Conservation (phyloP, 2,888 invertebrate species). For the Melieria omissa region DNA sequence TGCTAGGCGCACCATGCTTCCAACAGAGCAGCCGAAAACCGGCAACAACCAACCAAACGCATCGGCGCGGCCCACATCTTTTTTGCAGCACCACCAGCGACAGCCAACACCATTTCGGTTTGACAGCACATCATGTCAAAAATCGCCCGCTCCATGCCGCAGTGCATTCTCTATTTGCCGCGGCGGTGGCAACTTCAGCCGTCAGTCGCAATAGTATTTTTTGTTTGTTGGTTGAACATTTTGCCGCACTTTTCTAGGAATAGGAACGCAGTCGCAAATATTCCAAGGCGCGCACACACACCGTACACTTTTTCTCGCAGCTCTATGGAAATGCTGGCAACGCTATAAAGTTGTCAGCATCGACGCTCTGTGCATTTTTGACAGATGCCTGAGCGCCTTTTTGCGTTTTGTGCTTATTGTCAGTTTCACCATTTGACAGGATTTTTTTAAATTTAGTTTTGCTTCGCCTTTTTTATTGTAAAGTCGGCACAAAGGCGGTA, state of each 20-base stretch:
- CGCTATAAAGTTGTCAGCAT: conserved; percentile 48
- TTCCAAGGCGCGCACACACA: no score
- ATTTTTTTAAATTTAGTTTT: not conserved
- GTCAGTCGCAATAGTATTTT: no score
- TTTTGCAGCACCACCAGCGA: conserved; percentile 33
- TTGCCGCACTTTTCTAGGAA: no score
- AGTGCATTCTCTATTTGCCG: no score
- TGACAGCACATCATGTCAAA: conserved; percentile 29
- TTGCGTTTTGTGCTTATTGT: no score
- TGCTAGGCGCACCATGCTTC: conserved; percentile 11
- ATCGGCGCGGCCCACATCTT: conserved; percentile 35
- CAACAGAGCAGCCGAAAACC: not conserved
- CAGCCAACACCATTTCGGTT: conserved; percentile 19
- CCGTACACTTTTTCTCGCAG: not conserved
- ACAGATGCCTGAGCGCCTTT: conserved; percentile 16
- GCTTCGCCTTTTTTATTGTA: not conserved
- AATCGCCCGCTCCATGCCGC: not conserved
- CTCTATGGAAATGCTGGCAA: conserved; percentile 35
- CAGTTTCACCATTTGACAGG: not conserved
- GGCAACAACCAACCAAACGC: not conserved
- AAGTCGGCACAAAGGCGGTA: not conserved
- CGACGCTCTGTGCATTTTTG: conserved; percentile 30
- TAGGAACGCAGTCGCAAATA: no score
- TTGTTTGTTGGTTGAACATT: no score
- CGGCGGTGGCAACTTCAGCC: no score